Percentiles rank a stretch among this genome's conserved stretches.
These are phyloP conservation scores for Eubasilissa splendida DNA, from an alignment of 2,888 invertebrate genomes.

Conservation along the genomic window DNA sequence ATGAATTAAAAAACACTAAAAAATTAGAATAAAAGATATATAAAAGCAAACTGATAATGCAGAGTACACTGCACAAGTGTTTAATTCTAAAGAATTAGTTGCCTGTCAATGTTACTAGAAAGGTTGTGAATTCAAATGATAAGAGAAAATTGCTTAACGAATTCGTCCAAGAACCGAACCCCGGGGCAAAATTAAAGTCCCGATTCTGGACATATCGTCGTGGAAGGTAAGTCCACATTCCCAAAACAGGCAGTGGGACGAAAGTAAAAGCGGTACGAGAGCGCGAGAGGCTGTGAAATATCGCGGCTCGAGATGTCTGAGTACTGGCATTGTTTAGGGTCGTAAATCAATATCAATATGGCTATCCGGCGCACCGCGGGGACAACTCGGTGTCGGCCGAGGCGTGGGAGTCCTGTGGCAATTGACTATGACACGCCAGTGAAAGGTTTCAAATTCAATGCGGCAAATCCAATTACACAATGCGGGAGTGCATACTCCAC, in stretches of 20 bases:
- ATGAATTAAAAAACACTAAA: too few species aligned
- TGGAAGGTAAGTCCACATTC: background rate
- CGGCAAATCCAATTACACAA: conserved; percentile 18
- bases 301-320: conserved; percentile 18
- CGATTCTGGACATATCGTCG: too few species aligned
- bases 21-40: too few species aligned
- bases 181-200: too few species aligned
- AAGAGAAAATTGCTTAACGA: too few species aligned
- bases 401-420: conserved; percentile 14
- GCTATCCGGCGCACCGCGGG: conserved; percentile 1
- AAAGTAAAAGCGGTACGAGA: background rate
- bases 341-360: conserved; percentile 22
- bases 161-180: too few species aligned
- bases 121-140: too few species aligned
- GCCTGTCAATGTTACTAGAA: too few species aligned
- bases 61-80: too few species aligned
- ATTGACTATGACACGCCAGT: conserved; percentile 20
- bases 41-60: too few species aligned
- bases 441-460: conserved; percentile 12
- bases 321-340: background rate
- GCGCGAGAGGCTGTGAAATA: conserved; percentile 4
- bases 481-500: background rate
- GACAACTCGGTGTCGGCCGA: background rate
- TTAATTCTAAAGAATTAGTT: too few species aligned
- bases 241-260: conserved; percentile 15